Evolutionary conservation across 2,888 invertebrate species (phyloP), one percentile per base, ranked within the genome.

Genomic region (Chymomyza fuscimana): DNA sequence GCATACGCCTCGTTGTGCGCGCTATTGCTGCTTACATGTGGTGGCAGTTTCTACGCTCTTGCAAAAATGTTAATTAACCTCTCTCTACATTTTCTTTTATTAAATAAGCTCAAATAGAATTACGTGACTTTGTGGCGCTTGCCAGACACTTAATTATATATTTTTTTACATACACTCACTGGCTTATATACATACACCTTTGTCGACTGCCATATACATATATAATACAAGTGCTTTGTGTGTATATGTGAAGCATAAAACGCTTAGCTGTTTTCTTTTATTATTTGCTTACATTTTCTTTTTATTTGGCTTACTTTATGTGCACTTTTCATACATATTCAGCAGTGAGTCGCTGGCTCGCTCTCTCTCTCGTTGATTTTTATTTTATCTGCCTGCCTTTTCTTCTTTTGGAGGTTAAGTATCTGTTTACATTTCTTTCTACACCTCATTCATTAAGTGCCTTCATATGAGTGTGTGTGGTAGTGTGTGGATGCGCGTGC

Each of bases 61-160:
- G 46, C 66, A 74, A 69, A 68, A 73, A 79, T 81, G 77, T 80
- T 80, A 80, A 80, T 80, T 80, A 80, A 80, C 77, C 70, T 74
- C 70, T 52, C 77, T 74, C 63, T 63, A 70, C 67, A 70, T 78
- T 69, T 75, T 63, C 72, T 72, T 79, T 79, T 81, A 81, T 81
- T 81, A 79, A 81, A 81, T 81, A 82, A 82, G 79, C 81, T 83
- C 78, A 83, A 82, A 81, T 82, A 81, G 83, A 83, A 82, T 79
- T 81, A 81, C 81, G 83, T 81, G 81, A 81, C 81, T 81, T 81
- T 81, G 81, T 76, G 76, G 65, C 72, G 79, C 76, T 79, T 76
- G 79, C 79, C 77, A 70, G 74, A 68, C 78, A 81, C 81, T 80
- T 80, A 80, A 80, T 80, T 82, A 79, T 79, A 75, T 73, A 67